Conservation (phyloP, 2,113 vertebrate species). For the Emydura subglobosa region DNA sequence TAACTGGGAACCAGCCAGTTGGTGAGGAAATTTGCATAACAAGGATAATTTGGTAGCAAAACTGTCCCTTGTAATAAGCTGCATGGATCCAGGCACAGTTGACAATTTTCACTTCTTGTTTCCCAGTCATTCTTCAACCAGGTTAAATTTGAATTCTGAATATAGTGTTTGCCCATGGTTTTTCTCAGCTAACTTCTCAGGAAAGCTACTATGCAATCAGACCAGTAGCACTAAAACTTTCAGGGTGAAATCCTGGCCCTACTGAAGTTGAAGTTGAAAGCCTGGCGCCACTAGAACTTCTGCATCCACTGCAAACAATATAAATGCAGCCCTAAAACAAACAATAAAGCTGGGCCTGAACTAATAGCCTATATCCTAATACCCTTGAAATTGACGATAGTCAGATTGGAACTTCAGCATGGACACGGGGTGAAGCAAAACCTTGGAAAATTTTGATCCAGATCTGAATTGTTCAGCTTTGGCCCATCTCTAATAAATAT, state of each 20-base stretch:
- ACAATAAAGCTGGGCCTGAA: neutral
- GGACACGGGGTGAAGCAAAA: fast-evolving
- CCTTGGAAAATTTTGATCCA: neutral
- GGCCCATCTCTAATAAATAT: neutral
- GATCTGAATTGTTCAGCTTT: neutral
- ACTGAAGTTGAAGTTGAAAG: neutral
- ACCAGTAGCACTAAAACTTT: neutral
- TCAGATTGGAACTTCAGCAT: fast-evolving
- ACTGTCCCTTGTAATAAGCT: conserved; percentile 80
- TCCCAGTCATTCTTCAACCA: conserved; percentile 73
- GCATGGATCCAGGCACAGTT: conserved; percentile 84
- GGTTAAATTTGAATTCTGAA: conserved; percentile 56
- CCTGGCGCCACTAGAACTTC: neutral
- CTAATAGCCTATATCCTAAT: neutral
- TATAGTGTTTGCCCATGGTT: conserved; percentile 13
- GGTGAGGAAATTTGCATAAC: conserved; percentile 94
- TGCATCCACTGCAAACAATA: neutral
- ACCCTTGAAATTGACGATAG: fast-evolving
- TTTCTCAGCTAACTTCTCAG: neutral
- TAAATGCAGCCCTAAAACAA: neutral
- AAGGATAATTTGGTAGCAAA: conserved; percentile 92
- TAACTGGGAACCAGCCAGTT: conserved; percentile 87
- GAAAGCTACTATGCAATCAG: neutral
- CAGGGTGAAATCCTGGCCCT: neutral
- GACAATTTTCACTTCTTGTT: conserved; percentile 95